phyloP scores from a whole-genome alignment of 2,797 vertebrate genomes.

The Sparidentex hasta region DNA sequence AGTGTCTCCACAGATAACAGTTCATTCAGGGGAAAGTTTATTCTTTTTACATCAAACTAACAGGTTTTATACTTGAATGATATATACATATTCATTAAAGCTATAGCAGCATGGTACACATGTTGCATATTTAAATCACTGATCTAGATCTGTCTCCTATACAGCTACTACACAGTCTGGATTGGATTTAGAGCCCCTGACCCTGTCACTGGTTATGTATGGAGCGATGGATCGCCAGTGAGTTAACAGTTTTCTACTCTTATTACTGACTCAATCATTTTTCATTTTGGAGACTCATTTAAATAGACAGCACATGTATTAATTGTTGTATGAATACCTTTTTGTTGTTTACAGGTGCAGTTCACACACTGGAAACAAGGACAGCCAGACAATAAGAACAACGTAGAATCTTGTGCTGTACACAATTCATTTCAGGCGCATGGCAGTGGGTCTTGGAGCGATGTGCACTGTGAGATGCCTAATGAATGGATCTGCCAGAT shows the following conservation, averaged over 20 bases:
- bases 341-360: slow-evolving; percentile 78
- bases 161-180: slow-evolving; percentile 77
- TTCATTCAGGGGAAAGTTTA: neutral
- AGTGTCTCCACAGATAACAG: neutral
- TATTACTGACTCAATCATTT: no score
- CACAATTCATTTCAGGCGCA: slow-evolving; percentile 19
- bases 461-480: slow-evolving; percentile 87
- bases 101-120: neutral
- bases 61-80: neutral
- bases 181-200: slow-evolving; percentile 88
- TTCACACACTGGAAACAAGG: slow-evolving; percentile 89
- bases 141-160: neutral
- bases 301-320: neutral
- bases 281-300: neutral
- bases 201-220: slow-evolving; percentile 86
- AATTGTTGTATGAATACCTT: neutral
- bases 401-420: slow-evolving; percentile 89
- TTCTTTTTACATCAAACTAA: neutral
- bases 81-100: no score
- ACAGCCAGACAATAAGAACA: slow-evolving; percentile 91
- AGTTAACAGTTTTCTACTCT: slow-evolving; percentile 68
- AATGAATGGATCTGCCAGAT: slow-evolving; percentile 91
- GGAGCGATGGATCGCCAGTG: slow-evolving; percentile 92
- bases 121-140: neutral
- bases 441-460: slow-evolving; percentile 83